Conservation (phyloP, 2,797 vertebrate species). For the Poecilia velifera region DNA sequence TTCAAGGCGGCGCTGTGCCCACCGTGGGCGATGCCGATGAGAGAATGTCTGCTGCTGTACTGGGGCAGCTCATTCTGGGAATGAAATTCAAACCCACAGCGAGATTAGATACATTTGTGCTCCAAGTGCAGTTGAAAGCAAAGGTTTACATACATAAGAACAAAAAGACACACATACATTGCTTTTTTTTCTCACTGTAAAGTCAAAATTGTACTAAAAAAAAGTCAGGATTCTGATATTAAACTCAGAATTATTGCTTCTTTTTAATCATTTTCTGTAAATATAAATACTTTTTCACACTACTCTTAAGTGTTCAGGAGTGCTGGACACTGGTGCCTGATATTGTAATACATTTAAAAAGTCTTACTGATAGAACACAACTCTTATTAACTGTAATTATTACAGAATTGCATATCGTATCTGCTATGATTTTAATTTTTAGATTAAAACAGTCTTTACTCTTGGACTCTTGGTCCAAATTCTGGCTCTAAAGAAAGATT, state of each 20-base stretch:
- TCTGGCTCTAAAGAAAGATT: background rate
- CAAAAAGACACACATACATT: background rate
- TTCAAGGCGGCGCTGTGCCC: slow-evolving; percentile 29
- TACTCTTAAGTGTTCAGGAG: background rate
- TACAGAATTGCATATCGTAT: background rate
- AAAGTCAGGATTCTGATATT: background rate
- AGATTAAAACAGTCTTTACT: background rate
- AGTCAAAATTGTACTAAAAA: too few relatives aligned
- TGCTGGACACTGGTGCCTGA: background rate
- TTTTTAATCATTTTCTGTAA: background rate
- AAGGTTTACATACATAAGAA: background rate
- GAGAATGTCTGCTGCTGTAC: slow-evolving; percentile 71
- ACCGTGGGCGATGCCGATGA: slow-evolving; percentile 42
- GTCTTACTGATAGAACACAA: background rate
- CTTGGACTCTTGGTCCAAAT: background rate
- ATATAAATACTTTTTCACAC: background rate
- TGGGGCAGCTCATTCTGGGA: slow-evolving; percentile 48
- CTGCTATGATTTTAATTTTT: background rate
- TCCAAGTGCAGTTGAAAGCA: background rate
- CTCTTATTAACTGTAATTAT: background rate
- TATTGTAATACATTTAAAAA: background rate
- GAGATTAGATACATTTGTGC: background rate
- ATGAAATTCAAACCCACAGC: background rate
- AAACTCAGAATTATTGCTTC: too few relatives aligned
- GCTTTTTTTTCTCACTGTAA: too few relatives aligned